phyloP scores from a whole-genome alignment of 64 coral and sea anemone genomes.

The Stichodactyla helianthus region DNA sequence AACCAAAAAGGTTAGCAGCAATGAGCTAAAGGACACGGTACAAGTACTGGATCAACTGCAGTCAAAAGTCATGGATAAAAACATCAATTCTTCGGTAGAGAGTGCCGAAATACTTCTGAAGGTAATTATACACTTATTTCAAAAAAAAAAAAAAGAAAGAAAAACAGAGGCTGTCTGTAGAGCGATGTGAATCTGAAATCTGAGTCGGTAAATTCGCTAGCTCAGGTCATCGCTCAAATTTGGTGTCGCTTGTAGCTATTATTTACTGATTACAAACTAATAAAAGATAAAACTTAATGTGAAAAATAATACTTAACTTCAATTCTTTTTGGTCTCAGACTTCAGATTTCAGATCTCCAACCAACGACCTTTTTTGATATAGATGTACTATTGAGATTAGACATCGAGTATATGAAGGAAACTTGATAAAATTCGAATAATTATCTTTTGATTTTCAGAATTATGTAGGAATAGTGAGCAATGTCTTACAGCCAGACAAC shows the following conservation, averaged over 20 bases:
- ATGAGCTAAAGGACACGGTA: conserved; percentile 11
- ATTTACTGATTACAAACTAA: no score
- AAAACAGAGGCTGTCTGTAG: no score
- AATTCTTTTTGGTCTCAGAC: no score
- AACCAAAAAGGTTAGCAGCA: background rate
- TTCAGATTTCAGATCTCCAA: no score
- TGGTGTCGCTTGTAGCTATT: no score
- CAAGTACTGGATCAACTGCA: background rate
- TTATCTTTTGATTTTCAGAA: background rate
- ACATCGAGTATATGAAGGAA: background rate
- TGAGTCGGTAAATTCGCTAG: no score
- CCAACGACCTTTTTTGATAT: no score
- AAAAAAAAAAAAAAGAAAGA: no score
- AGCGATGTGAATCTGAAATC: no score
- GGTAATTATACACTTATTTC: background rate
- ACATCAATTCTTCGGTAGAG: background rate
- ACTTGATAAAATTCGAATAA: background rate
- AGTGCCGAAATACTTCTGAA: background rate
- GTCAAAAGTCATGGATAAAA: background rate
- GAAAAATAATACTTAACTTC: no score
- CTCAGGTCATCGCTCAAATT: no score
- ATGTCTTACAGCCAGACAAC: background rate
- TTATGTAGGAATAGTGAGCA: background rate
- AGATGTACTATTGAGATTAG: background rate
- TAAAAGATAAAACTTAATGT: no score